Base-by-base conservation (phyloP, 2,888 invertebrate species). In the Onchidella celtica region DNA sequence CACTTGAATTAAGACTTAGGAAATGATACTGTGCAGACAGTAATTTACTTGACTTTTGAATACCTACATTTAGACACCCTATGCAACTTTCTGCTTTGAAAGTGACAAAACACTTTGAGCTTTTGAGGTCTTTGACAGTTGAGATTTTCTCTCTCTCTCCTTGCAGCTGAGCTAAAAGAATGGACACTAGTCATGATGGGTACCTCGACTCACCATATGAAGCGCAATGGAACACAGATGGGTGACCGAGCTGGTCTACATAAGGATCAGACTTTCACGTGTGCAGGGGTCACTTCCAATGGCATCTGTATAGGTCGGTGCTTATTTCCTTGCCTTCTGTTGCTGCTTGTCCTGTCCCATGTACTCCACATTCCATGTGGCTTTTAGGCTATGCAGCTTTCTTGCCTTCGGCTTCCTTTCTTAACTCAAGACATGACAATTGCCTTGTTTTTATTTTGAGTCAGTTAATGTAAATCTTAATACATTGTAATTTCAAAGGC, bases 171-270 rank as follows among this genome's bases (percentile, higher is more conserved):
- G 82, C 83, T 91, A 66, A 89, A 89, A 76, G 88, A 90, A 65
- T 91, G 90, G 90, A 87, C 88, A n/a, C 85, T 91, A 75, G 88
- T 88, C n/a, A 85, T 90, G 47, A 88, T 87, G 84, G 91, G 91
- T 47, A 90, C 91, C 6, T 84, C 83, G 17, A 82, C 85, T 2
- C 89, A 90, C 70, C 59, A 38, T 6, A 76, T 27, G 38, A 66
- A 59, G 36, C 70, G 59, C 36, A 81, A 81, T 29, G 32, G 55
- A 2, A 47, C 70, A 21, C 69, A 34, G 3, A 17, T 9, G 27
- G 32, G 27, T 4, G n/a, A 14, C 14, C 24, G 27, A 34, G 29
- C 4, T 11, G 66, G 29, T 27, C 29, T 63, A 4, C 73, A 73
- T 55, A 76, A 87, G 14, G 85, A 85, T n/a, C 81, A 81, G 47